Evolutionary conservation across 64 coral and sea anemone species (phyloP), one percentile per base, ranked within the genome.

Genomic region (Trachythela sp.): DNA sequence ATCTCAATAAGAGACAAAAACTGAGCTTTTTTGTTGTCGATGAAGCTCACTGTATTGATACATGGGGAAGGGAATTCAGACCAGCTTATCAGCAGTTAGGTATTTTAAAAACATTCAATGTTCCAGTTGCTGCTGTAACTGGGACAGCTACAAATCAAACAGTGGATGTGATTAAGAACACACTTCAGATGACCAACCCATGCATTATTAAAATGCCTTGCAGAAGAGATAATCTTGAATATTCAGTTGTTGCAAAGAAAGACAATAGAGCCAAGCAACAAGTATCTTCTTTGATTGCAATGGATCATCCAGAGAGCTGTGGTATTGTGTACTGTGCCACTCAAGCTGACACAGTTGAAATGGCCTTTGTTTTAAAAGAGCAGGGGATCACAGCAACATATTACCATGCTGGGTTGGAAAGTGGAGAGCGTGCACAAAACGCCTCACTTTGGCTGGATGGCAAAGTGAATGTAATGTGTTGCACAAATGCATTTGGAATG

Each of bases 11-110:
- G 3, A 30, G 50, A 0, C 76, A 91, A 17, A 70, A 48, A 35
- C 58, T 91, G 26, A 48, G 70, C 14, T 36, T 70, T 3, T 87
- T 91, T 52, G 68, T 83, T 5, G 29, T 91, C 1, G 84, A 91
- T 87, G 90, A 87, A 20, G 85, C 90, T 4, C 90, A 87, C 41
- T 92, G 91, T 33, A 59, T 92, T 31, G 91, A 92, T 24, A 60
- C 86, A 5, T 92, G 86, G 85, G 91, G 91, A 1, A 70, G 43
- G 14, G 72, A 92, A 9, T 92, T 92, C 31, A 24, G 85, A 41
- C 85, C 71, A 26, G 56, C 43, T 24, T 92, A 92, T 48, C 72
- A 51, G 0, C 31, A 92, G 50, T 33, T 88, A 17, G 85, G 91
- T 10, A 39, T 38, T 31, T 64, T 92, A 10, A 54, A 76, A n/a